phyloP scores from a whole-genome alignment of 1,140 invertebrate genomes.

The Anadara kagoshimensis region DNA sequence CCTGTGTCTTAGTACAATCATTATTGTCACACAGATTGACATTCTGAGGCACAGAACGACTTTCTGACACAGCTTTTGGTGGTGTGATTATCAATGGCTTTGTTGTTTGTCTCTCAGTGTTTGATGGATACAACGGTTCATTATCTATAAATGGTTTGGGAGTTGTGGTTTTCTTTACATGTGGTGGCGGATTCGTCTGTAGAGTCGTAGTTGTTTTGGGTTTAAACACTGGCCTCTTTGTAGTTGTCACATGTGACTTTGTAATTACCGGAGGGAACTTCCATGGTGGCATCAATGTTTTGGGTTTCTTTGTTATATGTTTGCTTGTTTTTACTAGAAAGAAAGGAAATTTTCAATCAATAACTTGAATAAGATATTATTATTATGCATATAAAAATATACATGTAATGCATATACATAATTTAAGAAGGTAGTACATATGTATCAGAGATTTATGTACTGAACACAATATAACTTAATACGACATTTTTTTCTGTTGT shows the following conservation, averaged over 20 bases:
- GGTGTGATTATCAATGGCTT: neutral
- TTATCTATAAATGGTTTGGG: neutral
- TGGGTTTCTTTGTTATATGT: too few relatives aligned
- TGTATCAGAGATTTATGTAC: too few relatives aligned
- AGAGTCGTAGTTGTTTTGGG: conserved; percentile 1
- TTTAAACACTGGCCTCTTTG: neutral
- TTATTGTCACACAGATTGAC: conserved; percentile 45
- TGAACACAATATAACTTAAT: too few relatives aligned
- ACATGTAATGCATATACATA: too few relatives aligned
- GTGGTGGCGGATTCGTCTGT: neutral
- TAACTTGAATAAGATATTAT: too few relatives aligned
- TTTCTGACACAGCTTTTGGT: neutral
- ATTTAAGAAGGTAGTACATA: too few relatives aligned
- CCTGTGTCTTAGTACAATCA: conserved; percentile 57
- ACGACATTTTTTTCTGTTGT: too few relatives aligned
- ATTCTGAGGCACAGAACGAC: conserved; percentile 5
- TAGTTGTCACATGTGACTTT: neutral
- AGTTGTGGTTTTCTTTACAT: neutral
- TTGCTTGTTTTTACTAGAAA: too few relatives aligned
- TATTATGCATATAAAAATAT: too few relatives aligned
- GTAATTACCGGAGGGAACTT: too few relatives aligned
- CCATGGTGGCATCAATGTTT: too few relatives aligned
- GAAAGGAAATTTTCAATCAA: too few relatives aligned
- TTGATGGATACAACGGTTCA: neutral
- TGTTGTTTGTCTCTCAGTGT: conserved; percentile 5